Conservation (phyloP, 2,888 invertebrate species). For the Biston betularia region DNA sequence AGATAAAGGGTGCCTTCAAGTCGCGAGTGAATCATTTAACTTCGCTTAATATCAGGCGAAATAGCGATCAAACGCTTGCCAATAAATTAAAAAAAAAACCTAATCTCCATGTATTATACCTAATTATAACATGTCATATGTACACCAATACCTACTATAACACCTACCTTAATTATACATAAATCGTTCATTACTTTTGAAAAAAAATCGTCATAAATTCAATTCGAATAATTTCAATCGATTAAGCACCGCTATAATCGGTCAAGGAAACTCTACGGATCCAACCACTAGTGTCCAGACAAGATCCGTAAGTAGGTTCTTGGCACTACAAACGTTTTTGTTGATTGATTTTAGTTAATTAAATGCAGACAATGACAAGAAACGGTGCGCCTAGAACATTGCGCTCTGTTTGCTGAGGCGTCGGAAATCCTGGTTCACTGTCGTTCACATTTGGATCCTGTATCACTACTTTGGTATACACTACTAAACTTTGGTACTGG, state of each 20-base stretch:
- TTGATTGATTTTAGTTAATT: constrained; percentile 63
- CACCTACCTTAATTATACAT: too few species aligned
- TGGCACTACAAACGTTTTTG: constrained; percentile 63
- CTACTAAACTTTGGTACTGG: background rate
- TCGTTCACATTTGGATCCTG: constrained; percentile 48
- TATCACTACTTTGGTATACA: constrained; percentile 12
- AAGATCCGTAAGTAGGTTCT: constrained; percentile 78
- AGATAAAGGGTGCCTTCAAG: too few species aligned
- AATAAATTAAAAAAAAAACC: too few species aligned
- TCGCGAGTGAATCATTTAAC: too few species aligned
- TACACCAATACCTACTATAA: too few species aligned
- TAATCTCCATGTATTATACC: too few species aligned
- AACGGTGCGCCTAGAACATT: constrained; percentile 60
- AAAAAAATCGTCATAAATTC: background rate
- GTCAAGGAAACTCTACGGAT: background rate
- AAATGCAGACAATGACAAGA: constrained; percentile 60
- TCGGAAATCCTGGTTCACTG: constrained; percentile 79
- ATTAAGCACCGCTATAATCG: constrained; percentile 2
- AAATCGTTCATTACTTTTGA: too few species aligned
- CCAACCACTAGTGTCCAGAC: constrained; percentile 52
- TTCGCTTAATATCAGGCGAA: too few species aligned
- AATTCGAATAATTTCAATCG: constrained; percentile 7
- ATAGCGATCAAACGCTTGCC: too few species aligned
- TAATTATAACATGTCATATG: too few species aligned
- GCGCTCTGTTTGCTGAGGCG: constrained; percentile 59